A percentile compares a stretch with the other conserved stretches of the same genome.
Conservation (phyloP, 1,140 invertebrate genomes). For the Sarcophaga peregrina region DNA sequence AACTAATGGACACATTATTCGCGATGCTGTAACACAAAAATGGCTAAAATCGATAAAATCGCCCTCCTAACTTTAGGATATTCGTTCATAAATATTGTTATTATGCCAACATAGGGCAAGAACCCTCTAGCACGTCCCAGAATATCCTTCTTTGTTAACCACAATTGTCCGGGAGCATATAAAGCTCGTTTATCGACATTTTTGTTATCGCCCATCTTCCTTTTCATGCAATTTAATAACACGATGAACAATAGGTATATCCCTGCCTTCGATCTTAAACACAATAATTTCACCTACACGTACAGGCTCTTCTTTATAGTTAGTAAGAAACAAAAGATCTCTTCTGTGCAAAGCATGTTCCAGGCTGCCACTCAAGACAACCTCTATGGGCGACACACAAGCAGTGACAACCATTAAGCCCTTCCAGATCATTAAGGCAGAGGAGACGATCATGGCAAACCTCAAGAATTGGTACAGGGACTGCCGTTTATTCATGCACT, state of each 20-base stretch:
- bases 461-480: constrained; percentile 96
- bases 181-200: constrained; percentile 98
- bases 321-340: constrained; percentile 96
- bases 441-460: constrained; percentile 99
- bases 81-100: constrained; percentile 99
- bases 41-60: constrained; percentile 85
- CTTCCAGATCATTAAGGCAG: constrained; percentile 99
- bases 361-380: constrained; percentile 99
- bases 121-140: constrained; percentile 97
- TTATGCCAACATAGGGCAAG: constrained; percentile 98
- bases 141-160: constrained; percentile 97
- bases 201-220: constrained; percentile 97
- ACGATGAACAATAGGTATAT: constrained; percentile 99
- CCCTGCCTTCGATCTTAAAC: constrained; percentile 98
- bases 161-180: constrained; percentile 98
- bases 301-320: constrained; percentile 96
- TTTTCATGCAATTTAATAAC: constrained; percentile 98
- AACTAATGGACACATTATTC: constrained; percentile 71
- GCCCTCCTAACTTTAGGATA: constrained; percentile 99
- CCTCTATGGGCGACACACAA: constrained; percentile 98
- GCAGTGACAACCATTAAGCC: constrained; percentile 99
- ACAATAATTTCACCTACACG: constrained; percentile 99
- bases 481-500: constrained; percentile 98
- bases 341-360: constrained; percentile 99
- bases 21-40: constrained; percentile 93